Evolutionary conservation across 2,797 vertebrate species (phyloP).

Genomic region (Lacerta viridis): DNA sequence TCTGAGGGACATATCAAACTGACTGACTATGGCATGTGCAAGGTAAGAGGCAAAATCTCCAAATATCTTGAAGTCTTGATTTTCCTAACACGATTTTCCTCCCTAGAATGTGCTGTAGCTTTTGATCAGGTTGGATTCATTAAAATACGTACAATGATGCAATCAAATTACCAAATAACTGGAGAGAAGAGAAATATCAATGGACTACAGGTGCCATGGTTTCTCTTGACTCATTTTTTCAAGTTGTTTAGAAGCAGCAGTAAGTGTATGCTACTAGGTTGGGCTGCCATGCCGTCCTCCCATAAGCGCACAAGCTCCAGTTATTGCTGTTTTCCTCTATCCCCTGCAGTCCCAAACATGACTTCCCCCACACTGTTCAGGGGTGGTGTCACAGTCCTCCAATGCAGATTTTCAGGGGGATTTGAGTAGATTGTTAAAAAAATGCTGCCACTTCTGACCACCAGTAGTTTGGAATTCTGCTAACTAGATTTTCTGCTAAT

Average conservation of each 20-base stretch:
- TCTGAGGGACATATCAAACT: slow-evolving; percentile 99
- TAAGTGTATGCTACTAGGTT: not conserved
- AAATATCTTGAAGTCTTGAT: not conserved
- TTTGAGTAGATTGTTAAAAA: not conserved
- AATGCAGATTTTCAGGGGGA: not conserved
- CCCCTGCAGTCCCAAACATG: not conserved
- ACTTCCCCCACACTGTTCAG: not conserved
- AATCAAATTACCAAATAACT: not conserved
- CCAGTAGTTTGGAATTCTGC: no score
- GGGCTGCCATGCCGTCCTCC: not conserved
- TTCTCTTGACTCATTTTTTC: not conserved
- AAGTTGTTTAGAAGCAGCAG: not conserved
- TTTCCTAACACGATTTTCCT: not conserved
- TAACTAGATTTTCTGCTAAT: not conserved
- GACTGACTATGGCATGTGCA: slow-evolving; percentile 99
- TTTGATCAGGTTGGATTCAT: not conserved
- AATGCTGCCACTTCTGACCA: not conserved
- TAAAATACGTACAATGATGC: not conserved
- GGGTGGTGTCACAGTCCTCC: not conserved
- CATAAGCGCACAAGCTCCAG: not conserved
- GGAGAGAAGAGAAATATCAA: not conserved
- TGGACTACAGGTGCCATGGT: not conserved
- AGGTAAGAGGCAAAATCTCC: slow-evolving; percentile 82
- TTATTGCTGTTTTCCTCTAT: not conserved
- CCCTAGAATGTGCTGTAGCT: not conserved